phyloP scores from a whole-genome alignment of 2,888 invertebrate species.

The Acrobasis repandana region DNA sequence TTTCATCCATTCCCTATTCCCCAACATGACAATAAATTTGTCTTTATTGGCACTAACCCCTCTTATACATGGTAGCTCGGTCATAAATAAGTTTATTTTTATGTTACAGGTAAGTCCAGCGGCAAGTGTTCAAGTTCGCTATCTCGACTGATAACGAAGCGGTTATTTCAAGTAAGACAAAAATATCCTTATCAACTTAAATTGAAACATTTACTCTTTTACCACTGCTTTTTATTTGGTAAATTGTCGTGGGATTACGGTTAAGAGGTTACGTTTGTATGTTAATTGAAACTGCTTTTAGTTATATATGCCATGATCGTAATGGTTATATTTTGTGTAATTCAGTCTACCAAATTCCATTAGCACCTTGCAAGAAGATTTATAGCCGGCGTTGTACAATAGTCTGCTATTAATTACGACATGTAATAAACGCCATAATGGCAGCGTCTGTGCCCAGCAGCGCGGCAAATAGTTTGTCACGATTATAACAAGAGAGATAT shows the following conservation, averaged over 20 bases:
- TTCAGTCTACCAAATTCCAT: constrained; percentile 7
- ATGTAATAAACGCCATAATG: constrained; percentile 49
- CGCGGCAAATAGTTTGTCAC: constrained; percentile 66
- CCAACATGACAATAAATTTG: constrained; percentile 29
- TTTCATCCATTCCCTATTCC: no score
- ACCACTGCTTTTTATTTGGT: background rate
- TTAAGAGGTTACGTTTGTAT: constrained; percentile 13
- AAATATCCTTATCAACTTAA: constrained; percentile 21
- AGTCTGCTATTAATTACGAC: constrained; percentile 42
- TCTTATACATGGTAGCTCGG: constrained; percentile 40
- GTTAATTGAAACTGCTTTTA: constrained; percentile 3
- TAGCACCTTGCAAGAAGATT: constrained; percentile 12
- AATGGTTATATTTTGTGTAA: background rate
- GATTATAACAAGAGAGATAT: constrained; percentile 58
- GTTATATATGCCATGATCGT: background rate
- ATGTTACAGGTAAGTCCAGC: constrained; percentile 55
- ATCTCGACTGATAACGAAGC: constrained; percentile 18
- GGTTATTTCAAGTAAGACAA: constrained; percentile 25
- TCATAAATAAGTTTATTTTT: constrained; percentile 44
- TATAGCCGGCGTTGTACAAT: constrained; percentile 33
- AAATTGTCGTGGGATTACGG: constrained; percentile 15
- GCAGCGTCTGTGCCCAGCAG: constrained; percentile 52
- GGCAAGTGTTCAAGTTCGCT: constrained; percentile 17
- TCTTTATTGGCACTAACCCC: constrained; percentile 32
- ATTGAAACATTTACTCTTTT: background rate